These are phyloP conservation scores for Strigamia transsilvanica DNA, from an alignment of 2,888 invertebrate species.

Conservation along the genomic window DNA sequence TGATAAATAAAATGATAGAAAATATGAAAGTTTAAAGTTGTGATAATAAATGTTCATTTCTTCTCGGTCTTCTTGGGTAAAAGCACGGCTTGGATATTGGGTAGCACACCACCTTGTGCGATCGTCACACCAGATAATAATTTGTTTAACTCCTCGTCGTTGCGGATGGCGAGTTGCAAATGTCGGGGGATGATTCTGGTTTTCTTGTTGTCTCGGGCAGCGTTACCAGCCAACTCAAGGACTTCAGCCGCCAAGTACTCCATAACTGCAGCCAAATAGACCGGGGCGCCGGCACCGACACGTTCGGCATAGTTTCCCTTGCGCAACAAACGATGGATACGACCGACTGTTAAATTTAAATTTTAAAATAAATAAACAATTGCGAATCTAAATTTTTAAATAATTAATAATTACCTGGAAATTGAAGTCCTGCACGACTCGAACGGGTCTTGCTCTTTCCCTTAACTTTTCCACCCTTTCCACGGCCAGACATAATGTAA, in stretches of 20 bases:
- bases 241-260: conserved; percentile 76
- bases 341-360: background rate
- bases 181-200: conserved; percentile 79
- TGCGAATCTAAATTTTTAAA: conserved; percentile 37
- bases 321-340: conserved; percentile 57
- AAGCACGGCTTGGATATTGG: conserved; percentile 78
- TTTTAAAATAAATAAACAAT: too few species aligned
- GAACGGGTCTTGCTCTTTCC: conserved; percentile 67
- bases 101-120: conserved; percentile 84
- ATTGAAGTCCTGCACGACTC: conserved; percentile 61
- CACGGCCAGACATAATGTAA: conserved; percentile 64
- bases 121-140: conserved; percentile 81
- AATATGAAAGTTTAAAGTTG: too few species aligned
- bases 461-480: conserved; percentile 66
- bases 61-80: conserved; percentile 68
- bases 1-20: too few species aligned
- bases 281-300: conserved; percentile 63
- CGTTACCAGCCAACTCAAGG: conserved; percentile 72
- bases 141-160: conserved; percentile 83
- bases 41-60: conserved; percentile 66
- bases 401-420: conserved; percentile 57
- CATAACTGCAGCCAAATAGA: conserved; percentile 66
- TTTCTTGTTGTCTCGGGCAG: conserved; percentile 74
- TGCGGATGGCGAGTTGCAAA: conserved; percentile 79
- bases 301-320: conserved; percentile 66